phyloP scores from a whole-genome alignment of 2,113 vertebrate species.

The Thomomys bottae region DNA sequence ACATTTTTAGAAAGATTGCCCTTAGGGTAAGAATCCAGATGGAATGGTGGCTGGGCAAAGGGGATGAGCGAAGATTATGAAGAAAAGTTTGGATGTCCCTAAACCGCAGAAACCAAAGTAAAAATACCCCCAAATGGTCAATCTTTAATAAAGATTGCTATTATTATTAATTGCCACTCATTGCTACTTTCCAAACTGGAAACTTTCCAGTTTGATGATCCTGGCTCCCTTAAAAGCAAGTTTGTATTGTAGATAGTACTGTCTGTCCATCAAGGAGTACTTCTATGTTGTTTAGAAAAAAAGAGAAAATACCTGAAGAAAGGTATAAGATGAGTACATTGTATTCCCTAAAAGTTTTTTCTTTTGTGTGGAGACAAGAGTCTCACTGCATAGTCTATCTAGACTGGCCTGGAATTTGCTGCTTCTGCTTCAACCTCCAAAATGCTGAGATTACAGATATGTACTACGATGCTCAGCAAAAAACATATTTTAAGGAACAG shows the following conservation, averaged over 20 bases:
- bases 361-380: background rate
- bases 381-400: background rate
- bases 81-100: slow-evolving; percentile 86
- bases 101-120: slow-evolving; percentile 80
- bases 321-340: slow-evolving; percentile 12
- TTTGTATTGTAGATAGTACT: background rate
- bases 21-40: slow-evolving; percentile 91
- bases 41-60: slow-evolving; percentile 89
- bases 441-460: too few relatives aligned
- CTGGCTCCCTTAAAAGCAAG: background rate
- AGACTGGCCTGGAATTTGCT: background rate
- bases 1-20: slow-evolving; percentile 96
- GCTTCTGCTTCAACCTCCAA: background rate
- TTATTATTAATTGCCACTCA: background rate
- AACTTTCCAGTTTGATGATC: background rate
- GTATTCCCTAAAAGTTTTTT: background rate
- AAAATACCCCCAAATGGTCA: slow-evolving; percentile 90
- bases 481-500: too few relatives aligned
- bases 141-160: slow-evolving; percentile 85
- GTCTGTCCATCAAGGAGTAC: background rate
- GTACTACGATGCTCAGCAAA: too few relatives aligned
- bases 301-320: background rate
- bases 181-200: background rate
- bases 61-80: slow-evolving; percentile 95
- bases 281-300: background rate